Base-by-base conservation (phyloP, 2,797 vertebrate species). In the Trematomus bernacchii region DNA sequence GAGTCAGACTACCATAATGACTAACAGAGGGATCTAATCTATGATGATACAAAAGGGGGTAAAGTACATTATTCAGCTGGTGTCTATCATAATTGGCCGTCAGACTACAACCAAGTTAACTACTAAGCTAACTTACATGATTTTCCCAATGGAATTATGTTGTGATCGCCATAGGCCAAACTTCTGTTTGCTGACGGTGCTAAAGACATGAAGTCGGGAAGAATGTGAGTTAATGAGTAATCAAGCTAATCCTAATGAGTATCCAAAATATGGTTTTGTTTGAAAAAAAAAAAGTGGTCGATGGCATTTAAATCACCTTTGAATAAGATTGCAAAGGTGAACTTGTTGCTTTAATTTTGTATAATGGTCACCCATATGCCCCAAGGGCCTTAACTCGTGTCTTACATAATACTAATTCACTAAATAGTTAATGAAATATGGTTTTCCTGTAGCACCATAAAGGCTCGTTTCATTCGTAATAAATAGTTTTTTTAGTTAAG, bases 91-190 rank as follows among this genome's bases (percentile, higher is more conserved):
- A 54, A 51, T 2, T 46, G 66, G 37, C 68, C 76, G 66, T 14
- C 52, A 73, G 15, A 80, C 74, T 85, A 85, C 47, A 69, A 44
- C 70, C 71, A 37, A 37, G 33, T 9, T 37, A 81, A 27, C 84
- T 86, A 89, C 62, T 51, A 13, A 23, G 15, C 91, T 91, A 92
- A 93, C 93, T 94, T 92, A 92, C 92, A 91, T 43, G 57, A 77
- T 71, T 78, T 87, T 76, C 47, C 79, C 83, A 90, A 84, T 74
- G 85, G 80, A 78, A 86, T 87, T 90, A 93, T 93, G 91, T 33
- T 87, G 89, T 85, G 83, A 88, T 86, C 84, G 66, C 77, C 88
- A 83, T 57, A 85, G 85, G 89, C 76, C 90, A 88, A 84, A 87
- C 93, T 85, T 90, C 90, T 61, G 89, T 87, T 87, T 89, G 88